A percentile compares a stretch with the other conserved stretches of the same genome.
Conservation (phyloP, 2,797 vertebrate species). For the Tadarida brasiliensis region DNA sequence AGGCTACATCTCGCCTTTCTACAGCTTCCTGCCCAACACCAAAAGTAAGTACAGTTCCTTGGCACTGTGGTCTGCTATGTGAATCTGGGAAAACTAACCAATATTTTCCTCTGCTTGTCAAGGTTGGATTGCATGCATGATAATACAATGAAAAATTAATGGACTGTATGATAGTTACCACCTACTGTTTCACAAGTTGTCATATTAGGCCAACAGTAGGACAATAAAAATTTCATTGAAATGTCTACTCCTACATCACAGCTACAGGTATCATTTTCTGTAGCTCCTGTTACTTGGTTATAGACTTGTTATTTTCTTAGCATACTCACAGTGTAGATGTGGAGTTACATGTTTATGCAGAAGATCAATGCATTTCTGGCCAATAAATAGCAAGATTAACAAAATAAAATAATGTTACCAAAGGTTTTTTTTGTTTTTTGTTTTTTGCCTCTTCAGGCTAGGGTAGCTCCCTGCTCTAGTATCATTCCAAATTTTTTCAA, state of each 20-base stretch:
- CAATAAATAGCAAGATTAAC: constrained; percentile 78
- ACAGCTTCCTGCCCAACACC: constrained; percentile 99
- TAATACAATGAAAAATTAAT: constrained; percentile 70
- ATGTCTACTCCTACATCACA: constrained; percentile 37
- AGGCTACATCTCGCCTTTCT: constrained; percentile 99
- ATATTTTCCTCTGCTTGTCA: constrained; percentile 77
- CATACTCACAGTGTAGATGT: constrained; percentile 67
- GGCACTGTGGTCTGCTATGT: constrained; percentile 60
- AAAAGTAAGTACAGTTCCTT: constrained; percentile 93
- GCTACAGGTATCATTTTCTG: constrained; percentile 49
- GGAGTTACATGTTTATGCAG: constrained; percentile 74
- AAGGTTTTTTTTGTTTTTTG: neutral
- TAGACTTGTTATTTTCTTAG: constrained; percentile 69
- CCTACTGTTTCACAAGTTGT: constrained; percentile 71
- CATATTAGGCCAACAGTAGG: constrained; percentile 58
- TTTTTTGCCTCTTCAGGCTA: constrained; percentile 78
- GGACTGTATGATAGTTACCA: constrained; percentile 65
- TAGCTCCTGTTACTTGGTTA: constrained; percentile 56
- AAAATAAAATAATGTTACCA: constrained; percentile 69
- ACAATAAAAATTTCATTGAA: constrained; percentile 73
- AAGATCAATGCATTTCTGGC: constrained; percentile 77
- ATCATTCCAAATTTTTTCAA: constrained; percentile 81
- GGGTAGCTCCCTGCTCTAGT: constrained; percentile 84
- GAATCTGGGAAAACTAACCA: constrained; percentile 68
- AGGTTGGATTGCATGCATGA: constrained; percentile 84